These are phyloP conservation scores for Dryobota labecula DNA, from an alignment of 2,888 invertebrate genomes.

Conservation along the genomic window DNA sequence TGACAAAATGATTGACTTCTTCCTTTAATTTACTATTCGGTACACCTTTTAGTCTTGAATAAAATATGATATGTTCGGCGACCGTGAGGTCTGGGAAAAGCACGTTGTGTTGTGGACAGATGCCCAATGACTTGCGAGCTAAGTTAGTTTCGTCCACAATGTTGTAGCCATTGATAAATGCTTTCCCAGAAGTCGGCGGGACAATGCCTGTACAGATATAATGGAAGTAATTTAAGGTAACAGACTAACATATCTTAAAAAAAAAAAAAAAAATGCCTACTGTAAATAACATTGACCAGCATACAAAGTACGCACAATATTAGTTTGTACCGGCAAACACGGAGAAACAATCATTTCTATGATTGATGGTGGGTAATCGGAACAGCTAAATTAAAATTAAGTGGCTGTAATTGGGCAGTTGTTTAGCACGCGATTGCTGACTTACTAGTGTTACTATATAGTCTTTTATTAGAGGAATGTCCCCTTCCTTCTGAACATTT, in stretches of 20 bases:
- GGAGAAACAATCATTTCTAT: slow-evolving; percentile 23
- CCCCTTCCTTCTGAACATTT: neutral
- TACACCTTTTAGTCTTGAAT: slow-evolving; percentile 93
- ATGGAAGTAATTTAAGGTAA: neutral
- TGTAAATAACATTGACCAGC: neutral
- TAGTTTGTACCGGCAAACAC: slow-evolving; percentile 7
- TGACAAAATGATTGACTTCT: slow-evolving; percentile 93
- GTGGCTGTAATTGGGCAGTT: slow-evolving; percentile 53
- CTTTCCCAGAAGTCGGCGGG: slow-evolving; percentile 93
- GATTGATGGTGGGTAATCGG: slow-evolving; percentile 21
- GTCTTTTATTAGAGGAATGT: slow-evolving; percentile 8
- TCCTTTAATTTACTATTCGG: slow-evolving; percentile 85
- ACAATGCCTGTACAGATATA: slow-evolving; percentile 89
- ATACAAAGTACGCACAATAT: slow-evolving; percentile 4
- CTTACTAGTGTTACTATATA: slow-evolving; percentile 10
- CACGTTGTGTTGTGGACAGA: slow-evolving; percentile 97
- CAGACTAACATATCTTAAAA: neutral
- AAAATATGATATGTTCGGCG: slow-evolving; percentile 95
- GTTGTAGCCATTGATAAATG: slow-evolving; percentile 93
- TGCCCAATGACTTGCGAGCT: slow-evolving; percentile 94
- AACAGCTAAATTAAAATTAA: slow-evolving; percentile 44
- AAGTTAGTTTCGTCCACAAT: slow-evolving; percentile 92
- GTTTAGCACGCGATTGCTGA: slow-evolving; percentile 37
- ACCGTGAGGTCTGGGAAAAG: slow-evolving; percentile 96
- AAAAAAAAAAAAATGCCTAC: neutral